phyloP scores from a whole-genome alignment of 2,797 vertebrate species.

The Sparus aurata region DNA sequence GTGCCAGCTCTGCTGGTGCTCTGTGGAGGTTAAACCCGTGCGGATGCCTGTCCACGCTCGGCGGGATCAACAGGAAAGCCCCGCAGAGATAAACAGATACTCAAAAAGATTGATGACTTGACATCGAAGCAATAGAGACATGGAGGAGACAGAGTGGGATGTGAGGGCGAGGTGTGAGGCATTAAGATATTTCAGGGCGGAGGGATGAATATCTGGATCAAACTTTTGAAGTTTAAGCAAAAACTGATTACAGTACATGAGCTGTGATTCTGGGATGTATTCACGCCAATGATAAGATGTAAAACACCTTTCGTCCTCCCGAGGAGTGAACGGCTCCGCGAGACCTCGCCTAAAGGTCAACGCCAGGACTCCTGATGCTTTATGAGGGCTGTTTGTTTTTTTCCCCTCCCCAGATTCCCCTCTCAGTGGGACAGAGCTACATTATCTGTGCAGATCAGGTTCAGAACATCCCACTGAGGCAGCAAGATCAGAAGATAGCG shows the following conservation, averaged over 20 bases:
- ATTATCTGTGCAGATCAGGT: slow-evolving; percentile 73
- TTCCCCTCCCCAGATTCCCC: slow-evolving; percentile 35
- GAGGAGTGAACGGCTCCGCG: background rate
- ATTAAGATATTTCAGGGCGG: slow-evolving; percentile 30
- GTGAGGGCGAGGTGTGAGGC: slow-evolving; percentile 12
- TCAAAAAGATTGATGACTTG: slow-evolving; percentile 62
- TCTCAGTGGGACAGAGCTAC: slow-evolving; percentile 54
- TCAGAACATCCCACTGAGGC: slow-evolving; percentile 67
- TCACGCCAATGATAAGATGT: background rate
- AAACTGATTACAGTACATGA: background rate
- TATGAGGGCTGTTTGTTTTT: slow-evolving; percentile 48
- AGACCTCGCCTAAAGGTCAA: slow-evolving; percentile 42
- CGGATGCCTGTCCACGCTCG: slow-evolving; percentile 34
- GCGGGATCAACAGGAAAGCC: slow-evolving; percentile 51
- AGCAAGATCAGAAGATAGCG: slow-evolving; percentile 62
- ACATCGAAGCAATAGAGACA: slow-evolving; percentile 34
- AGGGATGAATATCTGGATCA: background rate
- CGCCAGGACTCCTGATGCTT: background rate
- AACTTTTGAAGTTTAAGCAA: background rate
- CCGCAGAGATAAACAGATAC: slow-evolving; percentile 51
- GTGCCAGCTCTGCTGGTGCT: slow-evolving; percentile 21
- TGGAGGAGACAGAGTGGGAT: background rate
- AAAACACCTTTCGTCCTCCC: background rate
- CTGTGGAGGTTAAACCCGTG: slow-evolving; percentile 38
- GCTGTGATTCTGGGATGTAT: background rate